These are phyloP conservation scores for Seriola dumerili DNA, from an alignment of 2,113 vertebrate species.

Conservation along the genomic window DNA sequence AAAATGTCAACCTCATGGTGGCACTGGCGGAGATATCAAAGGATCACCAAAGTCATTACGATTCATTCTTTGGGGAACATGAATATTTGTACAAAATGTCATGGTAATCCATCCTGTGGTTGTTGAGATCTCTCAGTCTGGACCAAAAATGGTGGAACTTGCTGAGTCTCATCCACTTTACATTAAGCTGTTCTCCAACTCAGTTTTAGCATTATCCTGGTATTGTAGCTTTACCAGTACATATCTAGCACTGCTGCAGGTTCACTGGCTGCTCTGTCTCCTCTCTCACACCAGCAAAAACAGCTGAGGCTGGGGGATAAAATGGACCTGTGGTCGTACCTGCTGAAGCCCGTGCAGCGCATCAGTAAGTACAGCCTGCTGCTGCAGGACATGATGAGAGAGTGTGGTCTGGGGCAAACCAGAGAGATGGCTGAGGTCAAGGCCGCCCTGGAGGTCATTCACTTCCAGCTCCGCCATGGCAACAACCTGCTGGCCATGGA, in stretches of 20 bases:
- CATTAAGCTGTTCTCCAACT: not conserved
- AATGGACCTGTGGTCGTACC: slow-evolving; percentile 86
- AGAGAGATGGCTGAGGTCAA: slow-evolving; percentile 79
- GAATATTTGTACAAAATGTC: not conserved
- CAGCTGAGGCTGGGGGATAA: slow-evolving; percentile 81
- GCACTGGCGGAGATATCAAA: no score
- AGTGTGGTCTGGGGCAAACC: slow-evolving; percentile 66
- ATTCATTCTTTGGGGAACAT: not conserved
- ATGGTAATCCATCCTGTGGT: not conserved
- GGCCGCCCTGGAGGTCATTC: slow-evolving; percentile 81
- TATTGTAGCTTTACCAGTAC: not conserved
- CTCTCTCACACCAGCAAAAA: slow-evolving; percentile 75
- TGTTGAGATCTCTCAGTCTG: not conserved
- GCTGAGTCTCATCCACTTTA: no score
- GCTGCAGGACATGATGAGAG: slow-evolving; percentile 84
- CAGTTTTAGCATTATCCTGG: no score
- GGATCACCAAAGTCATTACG: no score
- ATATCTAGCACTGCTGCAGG: not conserved
- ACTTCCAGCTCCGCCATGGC: slow-evolving; percentile 85
- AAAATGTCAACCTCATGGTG: no score
- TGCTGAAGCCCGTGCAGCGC: slow-evolving; percentile 86
- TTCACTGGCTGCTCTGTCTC: not conserved
- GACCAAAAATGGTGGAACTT: no score
- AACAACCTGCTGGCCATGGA: slow-evolving; percentile 87
- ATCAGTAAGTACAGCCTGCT: slow-evolving; percentile 88